These are phyloP conservation scores for Microctenopoma stevenorrisi DNA, from an alignment of 2,797 vertebrate species.

Conservation along the genomic window DNA sequence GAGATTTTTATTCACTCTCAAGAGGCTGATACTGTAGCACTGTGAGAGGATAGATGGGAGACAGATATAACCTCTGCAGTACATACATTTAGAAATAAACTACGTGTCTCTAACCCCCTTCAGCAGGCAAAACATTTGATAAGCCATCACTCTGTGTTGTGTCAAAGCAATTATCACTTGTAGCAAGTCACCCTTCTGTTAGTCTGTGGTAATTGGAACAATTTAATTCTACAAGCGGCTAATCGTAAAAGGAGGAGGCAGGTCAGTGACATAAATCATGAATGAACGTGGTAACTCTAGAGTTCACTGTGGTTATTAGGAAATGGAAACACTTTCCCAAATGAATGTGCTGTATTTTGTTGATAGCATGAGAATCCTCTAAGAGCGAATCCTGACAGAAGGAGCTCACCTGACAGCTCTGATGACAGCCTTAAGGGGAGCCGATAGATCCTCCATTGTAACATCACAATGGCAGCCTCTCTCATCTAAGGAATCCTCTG, in stretches of 20 bases:
- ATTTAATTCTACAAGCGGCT: not conserved
- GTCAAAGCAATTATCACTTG: not conserved
- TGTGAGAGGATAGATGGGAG: not conserved
- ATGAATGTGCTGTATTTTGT: too few species aligned
- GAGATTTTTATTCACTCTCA: not conserved
- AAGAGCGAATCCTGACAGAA: not conserved
- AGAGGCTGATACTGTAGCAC: not conserved
- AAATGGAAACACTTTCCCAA: too few species aligned
- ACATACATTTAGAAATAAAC: not conserved
- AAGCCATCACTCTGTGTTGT: too few species aligned
- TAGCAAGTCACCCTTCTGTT: not conserved
- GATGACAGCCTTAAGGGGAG: constrained; percentile 94
- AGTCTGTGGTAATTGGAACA: too few species aligned
- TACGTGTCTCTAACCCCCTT: not conserved
- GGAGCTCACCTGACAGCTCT: constrained; percentile 93
- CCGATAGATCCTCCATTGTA: constrained; percentile 94
- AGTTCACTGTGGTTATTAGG: not conserved
- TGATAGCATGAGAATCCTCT: too few species aligned
- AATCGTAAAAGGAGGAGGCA: not conserved
- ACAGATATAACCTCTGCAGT: not conserved
- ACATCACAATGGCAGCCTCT: constrained; percentile 96
- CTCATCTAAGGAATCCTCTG: constrained; percentile 93
- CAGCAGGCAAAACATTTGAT: not conserved
- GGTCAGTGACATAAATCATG: constrained; percentile 5
- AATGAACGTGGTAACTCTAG: not conserved